Evolutionary conservation across 2,113 vertebrate genomes (phyloP).

Genomic region (Pygoscelis adeliae): DNA sequence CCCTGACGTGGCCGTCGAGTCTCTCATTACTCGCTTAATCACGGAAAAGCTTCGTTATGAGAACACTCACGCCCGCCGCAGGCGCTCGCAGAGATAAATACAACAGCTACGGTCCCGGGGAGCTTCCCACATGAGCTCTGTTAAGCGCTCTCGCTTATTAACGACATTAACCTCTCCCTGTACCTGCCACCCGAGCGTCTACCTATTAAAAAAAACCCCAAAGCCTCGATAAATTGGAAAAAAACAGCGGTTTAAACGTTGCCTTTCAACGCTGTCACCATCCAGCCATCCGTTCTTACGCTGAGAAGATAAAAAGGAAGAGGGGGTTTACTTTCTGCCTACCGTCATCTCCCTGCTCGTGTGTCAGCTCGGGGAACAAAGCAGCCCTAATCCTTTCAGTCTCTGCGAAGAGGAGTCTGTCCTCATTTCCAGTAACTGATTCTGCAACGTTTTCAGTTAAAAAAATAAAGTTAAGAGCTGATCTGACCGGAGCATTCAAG

Average conservation of each 20-base stretch:
- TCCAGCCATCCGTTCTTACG: rapidly evolving
- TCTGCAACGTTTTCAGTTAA: not conserved
- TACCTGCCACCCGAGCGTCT: not conserved
- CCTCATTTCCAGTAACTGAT: not conserved
- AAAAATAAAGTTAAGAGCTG: not conserved
- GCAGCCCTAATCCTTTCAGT: not conserved
- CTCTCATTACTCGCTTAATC: not conserved
- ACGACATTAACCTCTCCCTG: not conserved
- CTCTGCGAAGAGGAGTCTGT: not conserved
- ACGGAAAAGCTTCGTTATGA: not conserved
- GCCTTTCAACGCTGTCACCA: not conserved
- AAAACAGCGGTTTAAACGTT: rapidly evolving
- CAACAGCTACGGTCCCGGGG: not conserved
- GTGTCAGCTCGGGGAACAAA: not conserved
- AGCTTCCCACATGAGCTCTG: not conserved
- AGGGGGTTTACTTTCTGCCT: not conserved
- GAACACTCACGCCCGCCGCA: not conserved
- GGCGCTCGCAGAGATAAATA: not conserved
- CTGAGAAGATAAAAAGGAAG: not conserved
- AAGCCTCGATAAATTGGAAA: rapidly evolving
- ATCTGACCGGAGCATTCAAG: rapidly evolving
- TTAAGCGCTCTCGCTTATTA: not conserved
- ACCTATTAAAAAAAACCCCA: not conserved
- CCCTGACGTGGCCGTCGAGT: rapidly evolving
- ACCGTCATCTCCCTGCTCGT: not conserved